Conservation (phyloP, 2,797 vertebrate species). For the Protonibea diacanthus region DNA sequence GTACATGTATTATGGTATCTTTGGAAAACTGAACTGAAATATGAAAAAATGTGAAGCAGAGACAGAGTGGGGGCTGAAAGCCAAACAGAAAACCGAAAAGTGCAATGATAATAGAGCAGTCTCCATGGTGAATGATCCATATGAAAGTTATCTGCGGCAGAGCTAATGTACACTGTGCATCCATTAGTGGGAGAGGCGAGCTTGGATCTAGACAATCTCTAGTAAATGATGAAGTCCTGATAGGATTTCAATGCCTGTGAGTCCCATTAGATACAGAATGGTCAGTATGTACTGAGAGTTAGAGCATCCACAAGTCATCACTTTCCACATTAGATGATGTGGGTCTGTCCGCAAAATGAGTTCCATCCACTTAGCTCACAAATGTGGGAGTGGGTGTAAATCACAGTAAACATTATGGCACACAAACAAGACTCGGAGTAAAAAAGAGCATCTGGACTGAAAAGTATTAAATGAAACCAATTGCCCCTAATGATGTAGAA, state of each 20-base stretch:
- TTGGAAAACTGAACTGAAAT: background rate
- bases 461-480: constrained; percentile 43
- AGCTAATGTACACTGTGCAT: constrained; percentile 77
- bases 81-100: constrained; percentile 41
- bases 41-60: constrained; percentile 17
- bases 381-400: constrained; percentile 67
- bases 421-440: constrained; percentile 39
- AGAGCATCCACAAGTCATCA: constrained; percentile 80
- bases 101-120: constrained; percentile 58
- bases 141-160: constrained; percentile 73
- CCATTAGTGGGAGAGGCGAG: constrained; percentile 78
- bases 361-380: constrained; percentile 73
- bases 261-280: constrained; percentile 80
- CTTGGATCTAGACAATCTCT: constrained; percentile 70
- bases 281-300: constrained; percentile 71
- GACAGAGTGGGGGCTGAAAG: constrained; percentile 11
- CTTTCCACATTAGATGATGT: constrained; percentile 78
- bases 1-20: background rate
- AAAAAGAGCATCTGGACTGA: constrained; percentile 27
- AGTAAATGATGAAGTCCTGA: constrained; percentile 81
- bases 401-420: constrained; percentile 52
- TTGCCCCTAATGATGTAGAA: constrained; percentile 48
- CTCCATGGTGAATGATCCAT: constrained; percentile 64
- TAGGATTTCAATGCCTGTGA: constrained; percentile 81
- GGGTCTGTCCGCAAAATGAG: constrained; percentile 74